phyloP scores from a whole-genome alignment of 2,113 vertebrate genomes.

The Pagrus major region DNA sequence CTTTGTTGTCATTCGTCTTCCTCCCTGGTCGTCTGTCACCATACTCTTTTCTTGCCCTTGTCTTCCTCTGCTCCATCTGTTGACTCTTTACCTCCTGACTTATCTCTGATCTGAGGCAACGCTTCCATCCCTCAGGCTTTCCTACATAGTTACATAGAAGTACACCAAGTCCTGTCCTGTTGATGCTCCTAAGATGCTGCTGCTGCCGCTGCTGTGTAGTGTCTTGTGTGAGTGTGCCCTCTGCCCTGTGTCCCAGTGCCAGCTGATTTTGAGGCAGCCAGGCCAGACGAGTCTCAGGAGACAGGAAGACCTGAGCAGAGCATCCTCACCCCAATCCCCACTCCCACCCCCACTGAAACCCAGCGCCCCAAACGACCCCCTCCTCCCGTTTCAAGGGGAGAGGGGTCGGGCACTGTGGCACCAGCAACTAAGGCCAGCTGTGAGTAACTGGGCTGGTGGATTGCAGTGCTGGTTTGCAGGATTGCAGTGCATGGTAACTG shows the following conservation, averaged over 20 bases:
- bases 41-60: neutral
- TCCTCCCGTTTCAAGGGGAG: conserved; percentile 72
- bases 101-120: conserved; percentile 13
- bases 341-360: conserved; percentile 68
- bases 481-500: conserved; percentile 77
- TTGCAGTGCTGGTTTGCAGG: conserved; percentile 82
- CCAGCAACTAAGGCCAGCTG: conserved; percentile 77
- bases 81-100: conserved; percentile 21
- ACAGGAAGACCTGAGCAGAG: conserved; percentile 76
- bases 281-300: conserved; percentile 75
- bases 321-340: conserved; percentile 67
- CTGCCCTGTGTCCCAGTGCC: conserved; percentile 80
- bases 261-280: conserved; percentile 81
- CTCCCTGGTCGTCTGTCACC: conserved; percentile 4
- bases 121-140: conserved; percentile 27
- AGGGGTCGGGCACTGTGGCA: conserved; percentile 66
- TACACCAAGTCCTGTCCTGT: conserved; percentile 47
- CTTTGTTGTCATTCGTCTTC: neutral
- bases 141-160: neutral
- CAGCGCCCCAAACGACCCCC: conserved; percentile 69
- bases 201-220: conserved; percentile 57
- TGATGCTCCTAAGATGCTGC: conserved; percentile 57
- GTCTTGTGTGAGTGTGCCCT: conserved; percentile 77
- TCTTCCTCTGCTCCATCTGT: conserved; percentile 13
- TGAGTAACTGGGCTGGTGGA: conserved; percentile 84